Base-by-base conservation (phyloP, 2,888 invertebrate genomes). In the Beris chalybata region DNA sequence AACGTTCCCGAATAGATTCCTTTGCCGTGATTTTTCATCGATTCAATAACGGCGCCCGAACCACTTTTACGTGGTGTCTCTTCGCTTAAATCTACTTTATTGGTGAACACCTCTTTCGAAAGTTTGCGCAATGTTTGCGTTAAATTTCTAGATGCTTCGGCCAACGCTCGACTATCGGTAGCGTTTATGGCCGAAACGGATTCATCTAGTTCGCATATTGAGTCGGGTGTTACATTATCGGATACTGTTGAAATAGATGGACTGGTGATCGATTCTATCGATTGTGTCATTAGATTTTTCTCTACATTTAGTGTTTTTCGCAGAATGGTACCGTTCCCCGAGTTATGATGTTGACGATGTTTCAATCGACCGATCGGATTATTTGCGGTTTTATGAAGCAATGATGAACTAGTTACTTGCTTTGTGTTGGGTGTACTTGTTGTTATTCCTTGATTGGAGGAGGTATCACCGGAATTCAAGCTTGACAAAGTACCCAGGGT, bases 1-100 rank as follows among this genome's bases (percentile, higher is more conserved):
- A 97, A 97, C 69, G 96, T 96, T 71, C 97, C 97, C 12, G 95
- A 96, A 82, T 95, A 97, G 70, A 96, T 93, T 74, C 95, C 96
- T 80, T 93, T 93, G 71, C 95, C 93, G 75, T 95, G 93, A 78
- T 95, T 94, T 79, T 91, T 90, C 93, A 94, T 92, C 74, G 92
- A 92, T 78, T 93, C 92, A 77, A 93, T 93, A 76, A 93, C 91
- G 74, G 93, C 93, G 44, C 93, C 65, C 57, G 87, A 86, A n/a
- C 77, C 76, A 65, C 73, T 75, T 56, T 78, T 79, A 56, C 85
- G 82, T 47, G 84, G 79, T 0, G 82, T 74, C 71, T 85, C 85
- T 70, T 85, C 85, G 31, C 74, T 74, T 9, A 80, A 68, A 73
- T 81, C 81, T 70, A 86, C 83, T 76, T 86, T 86, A 73, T 85